Conservation (phyloP, 2,888 invertebrate genomes). For the Drosophila flavopinicola region DNA sequence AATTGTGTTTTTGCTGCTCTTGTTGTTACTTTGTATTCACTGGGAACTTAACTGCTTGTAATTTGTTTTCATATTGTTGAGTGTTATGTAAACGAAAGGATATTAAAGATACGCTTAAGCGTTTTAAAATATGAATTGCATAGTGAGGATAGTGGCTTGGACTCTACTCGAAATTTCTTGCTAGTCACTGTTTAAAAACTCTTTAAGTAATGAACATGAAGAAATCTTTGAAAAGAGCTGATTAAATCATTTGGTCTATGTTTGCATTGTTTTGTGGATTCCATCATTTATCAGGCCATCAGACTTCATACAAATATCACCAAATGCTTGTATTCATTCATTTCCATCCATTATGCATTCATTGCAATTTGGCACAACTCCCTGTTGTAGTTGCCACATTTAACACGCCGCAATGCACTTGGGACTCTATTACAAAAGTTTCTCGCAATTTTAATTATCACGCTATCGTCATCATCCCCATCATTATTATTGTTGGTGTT, state of each 20-base stretch:
- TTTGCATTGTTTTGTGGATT: not conserved
- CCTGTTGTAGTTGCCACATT: constrained; percentile 26
- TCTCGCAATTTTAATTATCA: constrained; percentile 63
- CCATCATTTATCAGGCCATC: constrained; percentile 1
- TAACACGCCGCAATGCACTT: constrained; percentile 43
- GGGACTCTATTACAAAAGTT: constrained; percentile 44
- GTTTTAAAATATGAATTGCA: not conserved
- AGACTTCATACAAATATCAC: not conserved
- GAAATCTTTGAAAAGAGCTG: not conserved
- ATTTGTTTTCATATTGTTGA: constrained; percentile 6
- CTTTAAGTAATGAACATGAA: not conserved
- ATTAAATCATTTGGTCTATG: not conserved
- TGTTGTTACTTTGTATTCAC: constrained; percentile 13
- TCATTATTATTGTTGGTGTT: not conserved
- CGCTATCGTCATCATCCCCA: constrained; percentile 31
- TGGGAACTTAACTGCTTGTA: constrained; percentile 17
- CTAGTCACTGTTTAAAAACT: not conserved
- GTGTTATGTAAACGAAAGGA: constrained; percentile 21
- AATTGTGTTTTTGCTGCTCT: constrained; percentile 28
- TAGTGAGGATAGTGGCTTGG: too few species aligned
- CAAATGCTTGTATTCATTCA: not conserved
- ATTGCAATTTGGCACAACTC: constrained; percentile 43
- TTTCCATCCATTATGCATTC: constrained; percentile 29
- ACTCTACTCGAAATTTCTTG: not conserved
- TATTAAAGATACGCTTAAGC: not conserved